Percentiles rank a stretch among this genome's conserved stretches.
phyloP scores from a whole-genome alignment of 2,797 vertebrate genomes.

The Tangara arthus region DNA sequence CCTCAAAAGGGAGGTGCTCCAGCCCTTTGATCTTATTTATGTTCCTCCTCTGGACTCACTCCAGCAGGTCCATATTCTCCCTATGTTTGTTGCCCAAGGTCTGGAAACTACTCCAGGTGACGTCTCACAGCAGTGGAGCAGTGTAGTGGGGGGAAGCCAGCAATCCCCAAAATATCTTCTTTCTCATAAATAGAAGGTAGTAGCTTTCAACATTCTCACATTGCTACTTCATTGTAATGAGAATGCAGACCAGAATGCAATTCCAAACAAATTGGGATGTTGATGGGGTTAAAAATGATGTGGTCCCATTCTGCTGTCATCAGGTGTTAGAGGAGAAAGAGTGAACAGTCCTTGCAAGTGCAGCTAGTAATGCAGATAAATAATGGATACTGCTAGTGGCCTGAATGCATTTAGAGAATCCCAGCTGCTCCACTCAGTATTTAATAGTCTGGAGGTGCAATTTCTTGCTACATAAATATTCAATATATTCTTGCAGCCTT shows the following conservation, averaged over 20 bases:
- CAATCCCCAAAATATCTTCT: not conserved
- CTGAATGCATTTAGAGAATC: conserved; percentile 41
- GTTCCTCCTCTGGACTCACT: not conserved
- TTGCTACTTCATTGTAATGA: not conserved
- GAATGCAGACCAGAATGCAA: not conserved
- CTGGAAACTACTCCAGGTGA: not conserved
- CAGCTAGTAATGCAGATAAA: conserved; percentile 41
- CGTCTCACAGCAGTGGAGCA: rapidly evolving
- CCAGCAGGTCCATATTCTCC: not conserved
- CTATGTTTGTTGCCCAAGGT: not conserved
- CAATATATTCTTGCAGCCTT: not conserved
- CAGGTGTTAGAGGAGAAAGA: not conserved
- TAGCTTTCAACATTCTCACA: not conserved
- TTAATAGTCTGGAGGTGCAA: conserved; percentile 52
- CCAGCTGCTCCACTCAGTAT: conserved; percentile 29
- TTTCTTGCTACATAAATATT: conserved; percentile 63
- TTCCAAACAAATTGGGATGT: not conserved
- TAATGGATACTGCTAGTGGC: conserved; percentile 45
- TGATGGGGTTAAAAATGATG: not conserved
- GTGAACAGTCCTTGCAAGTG: not conserved
- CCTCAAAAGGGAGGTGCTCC: not conserved
- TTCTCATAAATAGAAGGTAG: not conserved
- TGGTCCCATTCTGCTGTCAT: not conserved
- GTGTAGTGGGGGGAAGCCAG: not conserved
- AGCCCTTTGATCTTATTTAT: not conserved